These are phyloP conservation scores for Dynastes hyllus DNA, from an alignment of 2,888 invertebrate genomes.

Conservation along the genomic window DNA sequence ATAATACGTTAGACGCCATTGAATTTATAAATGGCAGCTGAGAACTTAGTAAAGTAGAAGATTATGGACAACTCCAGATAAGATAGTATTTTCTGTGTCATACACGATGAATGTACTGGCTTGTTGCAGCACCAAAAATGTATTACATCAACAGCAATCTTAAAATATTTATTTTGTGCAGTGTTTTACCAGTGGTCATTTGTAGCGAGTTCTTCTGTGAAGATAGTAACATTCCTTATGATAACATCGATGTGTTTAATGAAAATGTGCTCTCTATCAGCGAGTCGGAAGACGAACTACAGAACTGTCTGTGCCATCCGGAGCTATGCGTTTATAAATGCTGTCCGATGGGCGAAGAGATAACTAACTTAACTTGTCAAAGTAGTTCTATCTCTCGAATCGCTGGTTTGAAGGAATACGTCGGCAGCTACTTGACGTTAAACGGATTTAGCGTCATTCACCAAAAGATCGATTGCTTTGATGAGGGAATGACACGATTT, in stretches of 20 bases:
- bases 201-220: slow-evolving; percentile 8
- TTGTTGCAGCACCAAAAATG: slow-evolving; percentile 17
- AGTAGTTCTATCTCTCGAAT: neutral
- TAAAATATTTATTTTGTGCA: slow-evolving; percentile 24
- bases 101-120: neutral
- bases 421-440: slow-evolving; percentile 10
- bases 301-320: slow-evolving; percentile 35
- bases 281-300: slow-evolving; percentile 17
- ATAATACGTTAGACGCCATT: too few relatives aligned
- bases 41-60: neutral
- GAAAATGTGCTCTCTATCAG: neutral
- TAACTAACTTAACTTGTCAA: slow-evolving; percentile 30
- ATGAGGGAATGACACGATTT: slow-evolving; percentile 33
- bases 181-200: neutral
- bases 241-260: slow-evolving; percentile 16
- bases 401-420: slow-evolving; percentile 32
- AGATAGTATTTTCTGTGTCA: neutral
- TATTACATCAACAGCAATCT: neutral
- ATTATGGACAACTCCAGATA: neutral
- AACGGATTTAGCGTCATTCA: slow-evolving; percentile 34
- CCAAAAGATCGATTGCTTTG: slow-evolving; percentile 44
- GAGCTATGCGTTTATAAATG: slow-evolving; percentile 43
- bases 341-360: slow-evolving; percentile 41
- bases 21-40: neutral
- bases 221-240: neutral